Base-by-base conservation (phyloP, 2,797 vertebrate species). In the Enteromius fasciolatus region DNA sequence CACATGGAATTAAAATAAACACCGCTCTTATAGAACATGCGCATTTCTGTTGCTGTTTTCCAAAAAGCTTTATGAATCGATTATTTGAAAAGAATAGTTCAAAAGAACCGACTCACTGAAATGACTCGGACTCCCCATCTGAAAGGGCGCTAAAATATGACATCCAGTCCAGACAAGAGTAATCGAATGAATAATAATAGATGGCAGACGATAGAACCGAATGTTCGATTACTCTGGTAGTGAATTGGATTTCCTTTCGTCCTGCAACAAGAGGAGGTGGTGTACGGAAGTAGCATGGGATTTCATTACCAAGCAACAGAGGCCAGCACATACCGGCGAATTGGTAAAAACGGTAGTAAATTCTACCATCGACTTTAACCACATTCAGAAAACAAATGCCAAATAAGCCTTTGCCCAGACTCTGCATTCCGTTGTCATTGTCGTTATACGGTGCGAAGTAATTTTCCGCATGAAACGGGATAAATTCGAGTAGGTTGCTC, bases 271-370 rank as follows among this genome's bases (percentile, higher is more conserved):
- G 83, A 67, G 59, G 78, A 88, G 91, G 91, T 17, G 72, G 72
- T 94, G 91, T 95, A 93, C 94, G 94, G 95, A 95, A 95, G 94
- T 93, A 90, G 87, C 90, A 48, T 89, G 89, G 64, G 20, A 20
- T 69, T 87, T 87, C 87, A 83, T 23, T 81, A 64, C 86, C 41
- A 86, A 73, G 57, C 82, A 88, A 69, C 82, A 76, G 80, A 87
- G 83, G 80, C 64, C 79, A 87, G 36, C 84, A 72, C 78, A 87
- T 86, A 81, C 90, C 91, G 90, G 91, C 89, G 48, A 87, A 88
- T 82, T 69, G 8, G 15, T 68, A 41, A 59, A 70, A 76, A 44
- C 76, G 10, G 14, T 23, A 50, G 25, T 72, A 41, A 44, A 82
- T 69, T 72, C 8, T 28, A 74, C 12, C 11, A 64, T 41, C 18